These are phyloP conservation scores for Anoplolepis gracilipes DNA, from an alignment of 1,140 invertebrate species.

Conservation along the genomic window DNA sequence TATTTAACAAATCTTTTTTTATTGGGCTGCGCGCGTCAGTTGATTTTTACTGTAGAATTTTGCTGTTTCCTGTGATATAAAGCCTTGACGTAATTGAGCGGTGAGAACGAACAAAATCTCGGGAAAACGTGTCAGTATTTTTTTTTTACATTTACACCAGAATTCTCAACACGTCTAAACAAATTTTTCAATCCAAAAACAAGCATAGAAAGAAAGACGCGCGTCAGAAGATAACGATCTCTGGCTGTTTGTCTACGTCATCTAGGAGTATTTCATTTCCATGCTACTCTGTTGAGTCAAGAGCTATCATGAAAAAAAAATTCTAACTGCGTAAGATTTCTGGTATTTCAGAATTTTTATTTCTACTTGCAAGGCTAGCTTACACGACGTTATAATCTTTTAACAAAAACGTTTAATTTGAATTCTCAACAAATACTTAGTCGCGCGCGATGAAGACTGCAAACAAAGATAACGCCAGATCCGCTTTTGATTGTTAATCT, in stretches of 20 bases:
- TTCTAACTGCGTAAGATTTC: conserved; percentile 63
- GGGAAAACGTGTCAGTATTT: no score
- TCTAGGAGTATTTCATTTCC: conserved; percentile 39
- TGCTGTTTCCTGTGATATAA: conserved; percentile 57
- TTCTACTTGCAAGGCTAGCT: neutral
- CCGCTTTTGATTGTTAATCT: neutral
- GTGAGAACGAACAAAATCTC: conserved; percentile 42
- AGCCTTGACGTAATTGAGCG: conserved; percentile 61
- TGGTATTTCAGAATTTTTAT: conserved; percentile 61
- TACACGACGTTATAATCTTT: conserved; percentile 34
- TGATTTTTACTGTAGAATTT: conserved; percentile 42
- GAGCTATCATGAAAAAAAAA: no score
- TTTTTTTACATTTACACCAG: neutral
- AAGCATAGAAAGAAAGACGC: neutral
- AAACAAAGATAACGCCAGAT: neutral
- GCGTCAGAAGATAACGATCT: neutral
- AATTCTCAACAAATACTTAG: conserved; percentile 42
- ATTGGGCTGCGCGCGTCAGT: conserved; percentile 14
- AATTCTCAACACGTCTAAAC: neutral
- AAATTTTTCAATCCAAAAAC: neutral
- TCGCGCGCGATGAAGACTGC: no score
- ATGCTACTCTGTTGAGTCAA: conserved; percentile 15
- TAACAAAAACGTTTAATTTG: conserved; percentile 53
- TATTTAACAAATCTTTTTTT: conserved; percentile 62
- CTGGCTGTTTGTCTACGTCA: neutral